A percentile compares a stretch with the other conserved stretches of the same genome.
phyloP scores from a whole-genome alignment of 2,888 invertebrate genomes.

The Ormyrus pomaceus region DNA sequence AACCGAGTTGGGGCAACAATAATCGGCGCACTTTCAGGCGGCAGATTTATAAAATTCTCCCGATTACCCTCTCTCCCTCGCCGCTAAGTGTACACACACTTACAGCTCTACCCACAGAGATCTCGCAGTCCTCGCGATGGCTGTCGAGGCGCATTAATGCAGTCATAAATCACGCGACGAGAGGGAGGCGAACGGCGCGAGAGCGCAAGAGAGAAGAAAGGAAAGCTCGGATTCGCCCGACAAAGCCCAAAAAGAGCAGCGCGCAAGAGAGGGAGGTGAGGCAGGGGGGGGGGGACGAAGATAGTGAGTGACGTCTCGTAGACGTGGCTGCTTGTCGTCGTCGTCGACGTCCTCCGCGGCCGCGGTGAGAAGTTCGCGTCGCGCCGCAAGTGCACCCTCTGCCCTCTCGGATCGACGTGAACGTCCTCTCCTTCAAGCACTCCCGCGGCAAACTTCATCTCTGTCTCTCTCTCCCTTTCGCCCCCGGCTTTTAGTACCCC shows the following conservation, averaged over 20 bases:
- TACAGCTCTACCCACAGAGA: not conserved
- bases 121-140: slow-evolving; percentile 41
- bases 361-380: slow-evolving; percentile 25
- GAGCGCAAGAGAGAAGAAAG: slow-evolving; percentile 59
- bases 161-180: slow-evolving; percentile 67
- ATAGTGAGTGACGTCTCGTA: slow-evolving; percentile 64
- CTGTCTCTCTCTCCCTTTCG: not conserved
- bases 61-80: slow-evolving; percentile 1
- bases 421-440: slow-evolving; percentile 14
- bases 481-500: not conserved
- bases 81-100: not conserved
- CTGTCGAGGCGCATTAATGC: slow-evolving; percentile 63
- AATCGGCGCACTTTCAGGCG: slow-evolving; percentile 20
- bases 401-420: slow-evolving; percentile 19
- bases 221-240: slow-evolving; percentile 44
- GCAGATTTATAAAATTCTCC: slow-evolving; percentile 25
- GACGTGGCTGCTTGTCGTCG: slow-evolving; percentile 63
- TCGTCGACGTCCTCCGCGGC: slow-evolving; percentile 57
- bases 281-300: slow-evolving; percentile 5
- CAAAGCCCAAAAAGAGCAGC: not conserved
- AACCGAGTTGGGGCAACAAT: slow-evolving; percentile 23
- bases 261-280: slow-evolving; percentile 11
- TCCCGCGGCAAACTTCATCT: slow-evolving; percentile 12
- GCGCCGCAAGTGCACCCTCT: slow-evolving; percentile 26
- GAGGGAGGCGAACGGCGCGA: slow-evolving; percentile 58